Evolutionary conservation across 2,888 invertebrate species (phyloP).

Genomic region (Cheilosia scutellata): DNA sequence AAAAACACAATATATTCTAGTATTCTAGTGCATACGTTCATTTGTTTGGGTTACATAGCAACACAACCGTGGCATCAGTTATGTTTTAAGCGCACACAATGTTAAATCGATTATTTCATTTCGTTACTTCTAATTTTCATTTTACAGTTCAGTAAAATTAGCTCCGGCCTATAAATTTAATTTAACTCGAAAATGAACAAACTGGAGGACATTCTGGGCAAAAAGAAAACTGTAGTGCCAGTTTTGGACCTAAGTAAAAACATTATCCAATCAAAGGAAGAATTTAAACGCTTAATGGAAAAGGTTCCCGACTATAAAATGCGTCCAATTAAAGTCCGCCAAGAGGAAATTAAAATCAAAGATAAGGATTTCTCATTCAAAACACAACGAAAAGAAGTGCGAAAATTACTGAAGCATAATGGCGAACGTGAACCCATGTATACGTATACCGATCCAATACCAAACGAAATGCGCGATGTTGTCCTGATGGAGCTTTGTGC

Average conservation of each 20-base stretch:
- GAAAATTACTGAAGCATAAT: constrained; percentile 83
- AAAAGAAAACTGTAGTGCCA: constrained; percentile 93
- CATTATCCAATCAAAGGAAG: constrained; percentile 91
- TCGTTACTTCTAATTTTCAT: background rate
- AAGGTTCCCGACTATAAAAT: constrained; percentile 96
- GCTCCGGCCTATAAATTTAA: background rate
- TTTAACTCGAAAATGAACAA: constrained; percentile 85
- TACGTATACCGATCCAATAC: constrained; percentile 90
- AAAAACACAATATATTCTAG: too few relatives aligned
- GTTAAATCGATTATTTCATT: too few relatives aligned
- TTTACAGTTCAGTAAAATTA: background rate
- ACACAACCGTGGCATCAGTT: too few relatives aligned
- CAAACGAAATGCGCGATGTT: constrained; percentile 89
- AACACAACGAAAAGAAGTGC: constrained; percentile 89
- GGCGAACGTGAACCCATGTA: constrained; percentile 82
- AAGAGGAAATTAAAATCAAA: constrained; percentile 91
- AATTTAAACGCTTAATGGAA: constrained; percentile 92
- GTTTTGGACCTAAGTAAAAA: constrained; percentile 93
- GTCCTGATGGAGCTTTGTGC: constrained; percentile 88
- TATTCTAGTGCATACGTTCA: too few relatives aligned
- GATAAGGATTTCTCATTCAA: constrained; percentile 91
- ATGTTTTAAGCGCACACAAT: too few relatives aligned
- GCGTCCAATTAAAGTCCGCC: constrained; percentile 92
- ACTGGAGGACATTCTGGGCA: constrained; percentile 92
- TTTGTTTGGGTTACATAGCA: too few relatives aligned